These are phyloP conservation scores for Channa striata DNA, from an alignment of 2,797 vertebrate species.

Conservation along the genomic window DNA sequence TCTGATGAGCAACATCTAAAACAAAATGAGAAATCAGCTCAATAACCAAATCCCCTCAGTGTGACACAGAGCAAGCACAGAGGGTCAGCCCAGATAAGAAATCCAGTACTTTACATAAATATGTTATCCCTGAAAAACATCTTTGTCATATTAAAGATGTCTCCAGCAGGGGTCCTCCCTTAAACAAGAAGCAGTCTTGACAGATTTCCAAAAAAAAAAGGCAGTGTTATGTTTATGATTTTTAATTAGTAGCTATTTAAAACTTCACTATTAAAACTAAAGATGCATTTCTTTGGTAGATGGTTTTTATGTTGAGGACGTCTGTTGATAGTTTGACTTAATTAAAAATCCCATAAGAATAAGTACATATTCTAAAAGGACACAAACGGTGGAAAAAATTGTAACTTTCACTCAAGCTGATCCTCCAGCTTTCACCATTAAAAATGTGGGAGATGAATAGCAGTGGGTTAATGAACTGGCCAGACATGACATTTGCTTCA, in stretches of 20 bases:
- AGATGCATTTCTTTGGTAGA: slow-evolving; percentile 69
- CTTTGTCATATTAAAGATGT: slow-evolving; percentile 30
- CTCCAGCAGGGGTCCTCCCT: slow-evolving; percentile 80
- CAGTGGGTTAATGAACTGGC: slow-evolving; percentile 62
- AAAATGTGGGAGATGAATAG: slow-evolving; percentile 57
- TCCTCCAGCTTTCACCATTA: slow-evolving; percentile 67
- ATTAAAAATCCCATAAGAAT: slow-evolving; percentile 74
- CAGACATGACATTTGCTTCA: slow-evolving; percentile 58
- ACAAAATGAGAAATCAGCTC: slow-evolving; percentile 62
- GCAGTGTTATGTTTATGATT: slow-evolving; percentile 49
- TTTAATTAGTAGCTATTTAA: slow-evolving; percentile 75
- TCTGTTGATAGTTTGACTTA: slow-evolving; percentile 71
- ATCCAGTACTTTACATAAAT: slow-evolving; percentile 56
- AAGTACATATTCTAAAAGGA: slow-evolving; percentile 50
- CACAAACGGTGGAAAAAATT: slow-evolving; percentile 43
- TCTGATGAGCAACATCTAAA: slow-evolving; percentile 54
- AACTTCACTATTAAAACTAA: slow-evolving; percentile 68
- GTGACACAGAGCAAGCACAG: slow-evolving; percentile 57
- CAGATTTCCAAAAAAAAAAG: slow-evolving; percentile 57
- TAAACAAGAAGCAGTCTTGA: slow-evolving; percentile 56
- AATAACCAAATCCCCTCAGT: slow-evolving; percentile 61
- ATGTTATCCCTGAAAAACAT: slow-evolving; percentile 30
- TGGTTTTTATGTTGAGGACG: slow-evolving; percentile 75
- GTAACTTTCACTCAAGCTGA: slow-evolving; percentile 63
- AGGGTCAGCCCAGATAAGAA: slow-evolving; percentile 65